Evolutionary conservation across 2,888 invertebrate genomes (phyloP).

Genomic region (Nemotelus nigrinus): DNA sequence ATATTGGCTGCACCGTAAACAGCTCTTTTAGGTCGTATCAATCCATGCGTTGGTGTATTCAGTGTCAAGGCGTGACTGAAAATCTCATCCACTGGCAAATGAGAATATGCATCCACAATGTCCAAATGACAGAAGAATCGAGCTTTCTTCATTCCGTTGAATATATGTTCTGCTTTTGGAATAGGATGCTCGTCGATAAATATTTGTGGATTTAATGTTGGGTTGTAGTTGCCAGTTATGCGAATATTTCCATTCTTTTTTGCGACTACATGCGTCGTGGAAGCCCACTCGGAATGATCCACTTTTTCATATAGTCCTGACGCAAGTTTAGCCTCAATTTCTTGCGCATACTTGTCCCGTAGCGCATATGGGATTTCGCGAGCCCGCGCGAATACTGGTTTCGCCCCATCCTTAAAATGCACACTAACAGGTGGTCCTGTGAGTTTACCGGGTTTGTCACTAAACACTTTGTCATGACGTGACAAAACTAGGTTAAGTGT

Average conservation of each 20-base stretch:
- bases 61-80: slow-evolving; percentile 41
- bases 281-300: slow-evolving; percentile 46
- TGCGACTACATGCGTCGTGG: slow-evolving; percentile 44
- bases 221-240: slow-evolving; percentile 47
- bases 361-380: slow-evolving; percentile 29
- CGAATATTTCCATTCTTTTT: slow-evolving; percentile 46
- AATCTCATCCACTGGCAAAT: slow-evolving; percentile 46
- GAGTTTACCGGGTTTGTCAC: not conserved
- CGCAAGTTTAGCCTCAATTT: slow-evolving; percentile 40
- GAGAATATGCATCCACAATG: slow-evolving; percentile 48
- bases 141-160: slow-evolving; percentile 38
- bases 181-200: slow-evolving; percentile 48
- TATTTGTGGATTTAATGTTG: slow-evolving; percentile 45
- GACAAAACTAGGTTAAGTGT: not conserved
- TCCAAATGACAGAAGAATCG: slow-evolving; percentile 46
- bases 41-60: slow-evolving; percentile 43
- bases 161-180: slow-evolving; percentile 40
- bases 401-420: not conserved
- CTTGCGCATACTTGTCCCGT: not conserved
- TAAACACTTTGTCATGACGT: not conserved
- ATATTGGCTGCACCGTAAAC: slow-evolving; percentile 48
- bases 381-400: slow-evolving; percentile 40
- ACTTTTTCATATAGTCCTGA: slow-evolving; percentile 42
- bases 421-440: too few relatives aligned
- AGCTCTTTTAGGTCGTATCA: slow-evolving; percentile 48